A percentile compares a stretch with the other conserved stretches of the same genome.
phyloP scores from a whole-genome alignment of 2,113 vertebrate species.

The Paralichthys olivaceus region DNA sequence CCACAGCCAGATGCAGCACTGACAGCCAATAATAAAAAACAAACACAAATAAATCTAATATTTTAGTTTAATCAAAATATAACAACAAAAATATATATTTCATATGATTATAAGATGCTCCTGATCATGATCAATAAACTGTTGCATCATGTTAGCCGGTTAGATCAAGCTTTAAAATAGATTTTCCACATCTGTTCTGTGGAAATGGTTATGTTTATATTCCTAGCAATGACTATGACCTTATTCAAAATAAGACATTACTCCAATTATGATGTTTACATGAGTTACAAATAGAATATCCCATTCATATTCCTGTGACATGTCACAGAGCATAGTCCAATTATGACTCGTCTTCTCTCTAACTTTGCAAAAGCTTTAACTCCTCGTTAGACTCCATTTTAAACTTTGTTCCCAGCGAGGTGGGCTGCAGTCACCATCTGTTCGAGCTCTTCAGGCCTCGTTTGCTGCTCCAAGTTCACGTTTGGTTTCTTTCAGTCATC shows the following conservation, averaged over 20 bases:
- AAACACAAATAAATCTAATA: too few relatives aligned
- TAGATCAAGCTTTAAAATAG: too few relatives aligned
- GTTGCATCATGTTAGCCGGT: too few relatives aligned
- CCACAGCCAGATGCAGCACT: not conserved
- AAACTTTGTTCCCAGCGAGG: not conserved
- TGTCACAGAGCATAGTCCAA: too few relatives aligned
- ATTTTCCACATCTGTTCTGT: not conserved
- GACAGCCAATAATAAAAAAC: not conserved
- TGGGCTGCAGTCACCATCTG: slow-evolving; percentile 6
- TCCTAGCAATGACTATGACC: not conserved
- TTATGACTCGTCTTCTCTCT: too few relatives aligned
- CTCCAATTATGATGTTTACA: too few relatives aligned
- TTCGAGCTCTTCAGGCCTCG: slow-evolving; percentile 22
- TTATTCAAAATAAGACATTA: not conserved
- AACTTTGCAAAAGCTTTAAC: not conserved
- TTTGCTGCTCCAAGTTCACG: slow-evolving; percentile 31
- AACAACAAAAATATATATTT: too few relatives aligned
- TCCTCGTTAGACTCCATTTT: not conserved
- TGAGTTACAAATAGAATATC: too few relatives aligned
- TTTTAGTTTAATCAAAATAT: too few relatives aligned
- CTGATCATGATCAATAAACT: too few relatives aligned
- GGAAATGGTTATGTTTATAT: not conserved
- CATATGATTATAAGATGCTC: too few relatives aligned
- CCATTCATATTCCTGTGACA: too few relatives aligned
- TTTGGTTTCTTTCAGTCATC: slow-evolving; percentile 67